A percentile compares a stretch with the other conserved stretches of the same genome.
Evolutionary conservation across 2,113 vertebrate genomes (phyloP).

Genomic region (Heptranchias perlo): DNA sequence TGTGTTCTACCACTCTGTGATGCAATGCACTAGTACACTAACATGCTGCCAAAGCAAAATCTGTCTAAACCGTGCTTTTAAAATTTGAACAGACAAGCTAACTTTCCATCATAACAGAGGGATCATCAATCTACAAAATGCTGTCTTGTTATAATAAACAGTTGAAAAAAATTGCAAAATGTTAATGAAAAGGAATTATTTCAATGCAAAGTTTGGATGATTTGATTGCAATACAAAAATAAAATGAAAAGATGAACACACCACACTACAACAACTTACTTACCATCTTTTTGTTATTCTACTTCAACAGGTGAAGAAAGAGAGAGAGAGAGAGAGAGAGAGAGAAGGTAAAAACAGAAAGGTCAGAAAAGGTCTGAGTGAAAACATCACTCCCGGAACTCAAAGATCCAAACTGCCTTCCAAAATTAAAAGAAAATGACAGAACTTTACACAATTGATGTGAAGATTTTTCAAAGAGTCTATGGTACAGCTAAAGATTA

Average conservation of each 20-base stretch:
- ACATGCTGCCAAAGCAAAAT: background rate
- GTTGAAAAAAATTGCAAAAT: constrained; percentile 6
- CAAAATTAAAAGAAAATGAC: constrained; percentile 32
- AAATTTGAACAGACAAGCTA: background rate
- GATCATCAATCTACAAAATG: constrained; percentile 6
- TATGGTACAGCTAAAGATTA: background rate
- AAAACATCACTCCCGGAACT: constrained; percentile 62
- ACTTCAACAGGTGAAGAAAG: constrained; percentile 80
- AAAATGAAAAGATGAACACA: constrained; percentile 56
- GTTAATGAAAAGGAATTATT: constrained; percentile 30
- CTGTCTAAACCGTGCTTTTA: background rate
- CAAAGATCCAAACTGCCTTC: constrained; percentile 40
- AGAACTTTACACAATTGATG: too few relatives aligned
- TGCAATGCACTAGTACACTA: background rate
- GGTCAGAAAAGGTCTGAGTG: constrained; percentile 67
- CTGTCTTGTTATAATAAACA: background rate
- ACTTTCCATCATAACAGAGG: constrained; percentile 3
- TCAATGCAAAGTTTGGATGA: constrained; percentile 24
- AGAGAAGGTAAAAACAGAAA: constrained; percentile 70
- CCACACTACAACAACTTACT: constrained; percentile 75
- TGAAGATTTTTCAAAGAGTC: too few relatives aligned
- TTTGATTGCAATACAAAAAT: constrained; percentile 35
- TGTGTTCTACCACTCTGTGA: background rate
- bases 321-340: constrained; percentile 58
- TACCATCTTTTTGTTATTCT: constrained; percentile 98